These are phyloP conservation scores for Tragelaphus scriptus DNA, from an alignment of 2,113 vertebrate species.

Conservation along the genomic window DNA sequence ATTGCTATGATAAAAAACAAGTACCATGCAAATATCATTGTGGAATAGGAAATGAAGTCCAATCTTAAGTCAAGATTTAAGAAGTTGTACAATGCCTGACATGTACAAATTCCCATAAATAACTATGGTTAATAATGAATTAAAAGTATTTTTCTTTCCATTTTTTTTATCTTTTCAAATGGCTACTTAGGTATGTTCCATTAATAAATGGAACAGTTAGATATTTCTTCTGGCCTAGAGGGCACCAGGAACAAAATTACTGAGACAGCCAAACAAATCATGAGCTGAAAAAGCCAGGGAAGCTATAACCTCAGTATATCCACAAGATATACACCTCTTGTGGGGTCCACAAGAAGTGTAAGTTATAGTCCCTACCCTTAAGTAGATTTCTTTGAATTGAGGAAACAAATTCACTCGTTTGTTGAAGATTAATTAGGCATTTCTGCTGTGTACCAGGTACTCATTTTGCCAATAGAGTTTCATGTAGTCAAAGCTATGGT, in stretches of 20 bases:
- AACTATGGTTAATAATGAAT: neutral
- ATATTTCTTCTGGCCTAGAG: neutral
- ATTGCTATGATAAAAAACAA: neutral
- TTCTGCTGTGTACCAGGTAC: neutral
- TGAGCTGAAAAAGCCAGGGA: neutral
- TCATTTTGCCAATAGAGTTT: neutral
- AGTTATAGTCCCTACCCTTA: neutral
- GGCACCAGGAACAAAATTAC: neutral
- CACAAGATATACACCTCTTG: neutral
- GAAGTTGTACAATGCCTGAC: neutral
- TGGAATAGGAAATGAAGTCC: neutral
- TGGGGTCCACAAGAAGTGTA: neutral
- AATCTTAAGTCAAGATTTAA: neutral
- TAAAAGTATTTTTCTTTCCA: neutral
- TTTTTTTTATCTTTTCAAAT: slow-evolving; percentile 5
- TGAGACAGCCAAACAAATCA: neutral
- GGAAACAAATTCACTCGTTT: neutral
- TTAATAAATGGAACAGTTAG: neutral
- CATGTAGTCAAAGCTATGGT: neutral
- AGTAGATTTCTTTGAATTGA: neutral
- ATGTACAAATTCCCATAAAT: neutral
- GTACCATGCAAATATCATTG: neutral
- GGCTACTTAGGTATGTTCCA: neutral
- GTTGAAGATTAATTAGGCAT: neutral
- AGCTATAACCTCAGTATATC: neutral